phyloP scores from a whole-genome alignment of 2,797 vertebrate species.

The Rhadinocentrus ornatus region DNA sequence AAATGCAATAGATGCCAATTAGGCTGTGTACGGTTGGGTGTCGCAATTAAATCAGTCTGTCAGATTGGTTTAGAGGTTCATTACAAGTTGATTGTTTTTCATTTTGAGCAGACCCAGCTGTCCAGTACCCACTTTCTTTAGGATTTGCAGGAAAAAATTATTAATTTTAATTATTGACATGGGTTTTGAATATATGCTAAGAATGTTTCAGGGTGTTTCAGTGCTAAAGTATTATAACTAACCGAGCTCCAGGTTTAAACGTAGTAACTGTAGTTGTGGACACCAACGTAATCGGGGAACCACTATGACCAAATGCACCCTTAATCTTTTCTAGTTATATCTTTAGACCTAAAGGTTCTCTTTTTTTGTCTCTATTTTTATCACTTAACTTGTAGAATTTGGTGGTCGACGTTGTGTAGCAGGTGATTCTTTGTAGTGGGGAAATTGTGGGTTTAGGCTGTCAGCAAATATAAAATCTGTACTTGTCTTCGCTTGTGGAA shows the following conservation, averaged over 20 bases:
- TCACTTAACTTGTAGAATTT: background rate
- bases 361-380: background rate
- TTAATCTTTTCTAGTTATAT: background rate
- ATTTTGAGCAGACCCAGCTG: constrained; percentile 19
- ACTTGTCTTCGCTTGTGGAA: too few species aligned
- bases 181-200: background rate
- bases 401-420: background rate
- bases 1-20: constrained; percentile 44
- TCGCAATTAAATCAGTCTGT: constrained; percentile 46
- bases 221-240: too few species aligned
- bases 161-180: background rate
- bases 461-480: background rate
- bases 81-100: background rate
- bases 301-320: too few species aligned
- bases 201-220: background rate
- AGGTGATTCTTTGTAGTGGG: constrained; percentile 2
- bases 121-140: background rate
- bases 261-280: too few species aligned
- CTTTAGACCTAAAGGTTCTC: background rate
- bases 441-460: background rate
- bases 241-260: too few species aligned
- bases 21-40: constrained; percentile 15
- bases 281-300: too few species aligned
- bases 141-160: background rate
- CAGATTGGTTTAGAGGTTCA: constrained; percentile 1